These are phyloP conservation scores for Scaeva pyrastri DNA, from an alignment of 2,888 invertebrate genomes.

Conservation along the genomic window DNA sequence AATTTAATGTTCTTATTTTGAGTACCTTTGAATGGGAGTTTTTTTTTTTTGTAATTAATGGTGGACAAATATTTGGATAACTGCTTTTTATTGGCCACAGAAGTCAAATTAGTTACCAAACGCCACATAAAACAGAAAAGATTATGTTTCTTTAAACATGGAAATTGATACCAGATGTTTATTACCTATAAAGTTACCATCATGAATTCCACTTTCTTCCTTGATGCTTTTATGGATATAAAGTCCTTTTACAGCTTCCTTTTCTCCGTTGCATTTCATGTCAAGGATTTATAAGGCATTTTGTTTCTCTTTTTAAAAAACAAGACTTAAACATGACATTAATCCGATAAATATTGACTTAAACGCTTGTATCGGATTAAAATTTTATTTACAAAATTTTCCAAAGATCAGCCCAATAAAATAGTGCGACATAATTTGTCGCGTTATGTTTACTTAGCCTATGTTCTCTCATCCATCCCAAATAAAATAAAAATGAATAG, in stretches of 20 bases:
- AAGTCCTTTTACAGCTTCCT: neutral
- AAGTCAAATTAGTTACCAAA: neutral
- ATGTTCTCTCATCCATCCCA: slow-evolving; percentile 46
- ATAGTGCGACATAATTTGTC: slow-evolving; percentile 30
- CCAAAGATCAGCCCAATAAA: slow-evolving; percentile 60
- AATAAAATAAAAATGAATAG: too few species aligned
- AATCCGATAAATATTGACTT: slow-evolving; percentile 84
- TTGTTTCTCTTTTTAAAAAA: slow-evolving; percentile 35
- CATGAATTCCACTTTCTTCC: too few species aligned
- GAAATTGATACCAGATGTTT: too few species aligned
- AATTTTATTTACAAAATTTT: slow-evolving; percentile 76
- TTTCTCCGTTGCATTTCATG: neutral
- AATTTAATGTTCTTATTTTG: neutral
- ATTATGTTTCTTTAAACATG: too few species aligned
- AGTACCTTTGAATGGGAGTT: neutral
- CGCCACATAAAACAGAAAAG: too few species aligned
- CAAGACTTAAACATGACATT: slow-evolving; percentile 79
- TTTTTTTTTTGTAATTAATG: neutral
- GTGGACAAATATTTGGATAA: neutral
- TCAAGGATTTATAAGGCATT: too few species aligned
- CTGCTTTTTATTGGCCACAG: neutral
- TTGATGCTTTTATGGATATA: too few species aligned
- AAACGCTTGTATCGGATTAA: slow-evolving; percentile 84
- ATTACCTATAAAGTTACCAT: too few species aligned
- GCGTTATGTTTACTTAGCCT: slow-evolving; percentile 62